These are phyloP conservation scores for Acropora tenuis DNA, from an alignment of 64 coral and sea anemone genomes.

Conservation along the genomic window DNA sequence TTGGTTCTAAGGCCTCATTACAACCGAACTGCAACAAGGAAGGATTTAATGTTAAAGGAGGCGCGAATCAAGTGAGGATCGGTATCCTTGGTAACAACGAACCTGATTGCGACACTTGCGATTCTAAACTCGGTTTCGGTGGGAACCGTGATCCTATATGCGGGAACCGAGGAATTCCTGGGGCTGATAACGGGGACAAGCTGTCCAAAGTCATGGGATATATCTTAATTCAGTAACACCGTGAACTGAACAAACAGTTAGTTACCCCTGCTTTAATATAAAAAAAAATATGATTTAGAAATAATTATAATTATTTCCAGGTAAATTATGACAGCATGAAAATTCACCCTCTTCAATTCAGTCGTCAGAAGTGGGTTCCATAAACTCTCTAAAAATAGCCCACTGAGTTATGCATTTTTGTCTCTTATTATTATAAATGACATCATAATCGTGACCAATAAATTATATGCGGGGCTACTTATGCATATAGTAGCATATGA, in stretches of 20 bases:
- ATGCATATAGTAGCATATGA: too few relatives aligned
- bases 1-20: background rate
- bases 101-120: background rate
- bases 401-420: too few relatives aligned
- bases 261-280: too few relatives aligned
- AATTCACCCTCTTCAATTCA: too few relatives aligned
- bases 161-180: background rate
- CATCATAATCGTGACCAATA: too few relatives aligned
- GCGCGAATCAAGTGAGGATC: background rate
- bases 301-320: too few relatives aligned
- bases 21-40: constrained; percentile 35
- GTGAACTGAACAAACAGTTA: background rate
- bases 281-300: too few relatives aligned
- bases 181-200: background rate
- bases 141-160: background rate
- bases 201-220: background rate
- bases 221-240: constrained; percentile 12
- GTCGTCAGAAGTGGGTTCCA: too few relatives aligned
- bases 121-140: constrained; percentile 31
- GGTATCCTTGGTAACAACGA: constrained; percentile 46
- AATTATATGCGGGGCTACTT: too few relatives aligned
- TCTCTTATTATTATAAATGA: too few relatives aligned
- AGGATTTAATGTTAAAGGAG: constrained; percentile 14
- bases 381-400: too few relatives aligned
- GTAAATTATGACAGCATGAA: too few relatives aligned